These are phyloP conservation scores for Charadrius vociferus DNA, from an alignment of 2,113 vertebrate species.

Conservation along the genomic window DNA sequence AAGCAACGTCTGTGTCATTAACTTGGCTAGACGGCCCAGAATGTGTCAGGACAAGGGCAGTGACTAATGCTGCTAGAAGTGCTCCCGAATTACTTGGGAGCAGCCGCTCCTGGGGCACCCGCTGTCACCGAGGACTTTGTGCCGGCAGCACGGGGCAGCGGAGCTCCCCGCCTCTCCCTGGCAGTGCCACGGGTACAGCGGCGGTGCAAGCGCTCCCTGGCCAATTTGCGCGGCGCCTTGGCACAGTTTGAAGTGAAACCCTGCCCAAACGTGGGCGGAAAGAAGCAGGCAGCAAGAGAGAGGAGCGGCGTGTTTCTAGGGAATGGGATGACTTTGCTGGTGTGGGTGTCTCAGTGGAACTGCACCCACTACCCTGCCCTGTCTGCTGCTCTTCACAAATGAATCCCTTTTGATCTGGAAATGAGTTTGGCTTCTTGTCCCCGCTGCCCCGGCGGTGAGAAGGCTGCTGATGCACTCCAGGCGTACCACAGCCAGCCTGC, in stretches of 20 bases:
- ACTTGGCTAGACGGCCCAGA: constrained; percentile 25
- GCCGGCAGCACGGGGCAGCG: not conserved
- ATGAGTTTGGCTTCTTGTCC: not conserved
- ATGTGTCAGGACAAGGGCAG: not conserved
- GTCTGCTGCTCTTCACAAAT: not conserved
- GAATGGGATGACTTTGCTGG: not conserved
- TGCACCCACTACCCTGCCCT: not conserved
- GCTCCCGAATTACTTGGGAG: not conserved
- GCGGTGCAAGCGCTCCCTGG: not conserved
- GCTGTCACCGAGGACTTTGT: not conserved
- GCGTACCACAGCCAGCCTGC: rapidly evolving
- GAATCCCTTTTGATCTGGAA: not conserved
- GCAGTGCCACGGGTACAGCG: not conserved
- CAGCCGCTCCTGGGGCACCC: not conserved
- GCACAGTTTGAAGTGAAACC: not conserved
- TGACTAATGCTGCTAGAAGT: constrained; percentile 31
- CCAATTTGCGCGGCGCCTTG: not conserved
- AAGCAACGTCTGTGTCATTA: constrained; percentile 52
- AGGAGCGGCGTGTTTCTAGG: not conserved
- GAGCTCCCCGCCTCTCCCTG: not conserved
- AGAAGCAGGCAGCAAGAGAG: not conserved
- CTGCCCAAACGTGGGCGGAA: rapidly evolving
- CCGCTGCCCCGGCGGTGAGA: rapidly evolving
- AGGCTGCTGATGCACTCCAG: not conserved
- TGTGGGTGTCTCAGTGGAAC: not conserved